Evolutionary conservation across 2,113 vertebrate species (phyloP).

Genomic region (Cololabis saira): DNA sequence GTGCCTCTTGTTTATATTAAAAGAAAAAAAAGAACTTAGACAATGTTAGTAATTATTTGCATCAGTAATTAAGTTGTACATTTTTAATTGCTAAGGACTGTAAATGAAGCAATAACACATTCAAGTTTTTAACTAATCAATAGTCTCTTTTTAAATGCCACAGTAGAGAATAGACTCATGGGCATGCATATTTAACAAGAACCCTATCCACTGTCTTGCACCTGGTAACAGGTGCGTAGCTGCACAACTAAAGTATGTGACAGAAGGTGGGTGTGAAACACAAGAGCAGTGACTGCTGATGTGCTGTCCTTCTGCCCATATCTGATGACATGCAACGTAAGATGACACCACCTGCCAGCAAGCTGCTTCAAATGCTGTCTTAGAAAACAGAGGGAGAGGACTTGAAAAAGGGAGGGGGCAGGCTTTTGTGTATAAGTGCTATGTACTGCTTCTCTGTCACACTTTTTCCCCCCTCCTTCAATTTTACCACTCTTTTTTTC

Average conservation of each 20-base stretch:
- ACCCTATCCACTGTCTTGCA: slow-evolving; percentile 66
- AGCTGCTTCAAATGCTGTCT: slow-evolving; percentile 18
- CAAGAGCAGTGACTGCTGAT: slow-evolving; percentile 46
- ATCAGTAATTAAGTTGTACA: too few species aligned
- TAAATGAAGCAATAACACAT: slow-evolving; percentile 2
- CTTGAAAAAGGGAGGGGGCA: background rate
- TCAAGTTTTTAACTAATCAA: slow-evolving; percentile 40
- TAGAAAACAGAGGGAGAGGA: background rate
- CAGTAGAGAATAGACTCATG: slow-evolving; percentile 35
- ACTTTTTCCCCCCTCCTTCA: background rate
- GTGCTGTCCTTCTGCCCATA: slow-evolving; percentile 44
- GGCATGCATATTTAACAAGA: slow-evolving; percentile 75
- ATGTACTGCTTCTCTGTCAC: background rate
- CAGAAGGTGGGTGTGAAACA: slow-evolving; percentile 74
- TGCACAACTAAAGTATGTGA: slow-evolving; percentile 37
- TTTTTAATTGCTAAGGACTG: too few species aligned
- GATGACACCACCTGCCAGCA: slow-evolving; percentile 27
- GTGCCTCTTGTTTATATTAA: too few species aligned
- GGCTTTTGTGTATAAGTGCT: background rate
- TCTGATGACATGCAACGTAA: slow-evolving; percentile 61
- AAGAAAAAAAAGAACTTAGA: too few species aligned
- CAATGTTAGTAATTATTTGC: too few species aligned
- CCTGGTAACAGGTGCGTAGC: slow-evolving; percentile 75
- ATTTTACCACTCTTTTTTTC: slow-evolving; percentile 1
- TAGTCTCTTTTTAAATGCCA: slow-evolving; percentile 29